phyloP scores from a whole-genome alignment of 2,113 vertebrate genomes.

The Psophia crepitans region DNA sequence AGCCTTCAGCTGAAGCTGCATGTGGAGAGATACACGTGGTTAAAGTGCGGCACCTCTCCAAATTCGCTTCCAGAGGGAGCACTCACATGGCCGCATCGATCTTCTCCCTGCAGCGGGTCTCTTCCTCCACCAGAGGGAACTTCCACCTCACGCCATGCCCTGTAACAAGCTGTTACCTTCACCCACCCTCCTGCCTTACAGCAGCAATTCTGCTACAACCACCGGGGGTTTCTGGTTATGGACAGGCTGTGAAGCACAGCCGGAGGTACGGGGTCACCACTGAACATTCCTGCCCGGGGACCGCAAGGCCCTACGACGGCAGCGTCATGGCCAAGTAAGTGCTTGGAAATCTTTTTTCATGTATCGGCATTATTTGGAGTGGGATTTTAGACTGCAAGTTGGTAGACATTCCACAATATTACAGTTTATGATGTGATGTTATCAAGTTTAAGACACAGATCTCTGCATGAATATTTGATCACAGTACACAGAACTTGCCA shows the following conservation, averaged over 20 bases:
- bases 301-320: neutral
- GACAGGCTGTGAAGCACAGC: neutral
- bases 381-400: neutral
- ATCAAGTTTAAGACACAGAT: neutral
- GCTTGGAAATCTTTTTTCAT: neutral
- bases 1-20: neutral
- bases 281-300: neutral
- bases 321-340: neutral
- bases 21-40: neutral
- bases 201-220: neutral
- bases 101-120: neutral
- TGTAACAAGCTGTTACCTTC: neutral
- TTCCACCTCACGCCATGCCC: neutral
- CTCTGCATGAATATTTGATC: neutral
- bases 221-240: neutral
- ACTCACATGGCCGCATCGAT: rapidly evolving
- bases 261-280: neutral
- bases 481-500: neutral
- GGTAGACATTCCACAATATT: neutral
- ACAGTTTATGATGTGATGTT: neutral
- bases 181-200: neutral
- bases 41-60: neutral
- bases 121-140: conserved; percentile 44
- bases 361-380: neutral
- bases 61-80: neutral